A percentile compares a stretch with the other conserved stretches of the same genome.
Conservation (phyloP, 2,888 invertebrate genomes). For the Stenodera caucasica region DNA sequence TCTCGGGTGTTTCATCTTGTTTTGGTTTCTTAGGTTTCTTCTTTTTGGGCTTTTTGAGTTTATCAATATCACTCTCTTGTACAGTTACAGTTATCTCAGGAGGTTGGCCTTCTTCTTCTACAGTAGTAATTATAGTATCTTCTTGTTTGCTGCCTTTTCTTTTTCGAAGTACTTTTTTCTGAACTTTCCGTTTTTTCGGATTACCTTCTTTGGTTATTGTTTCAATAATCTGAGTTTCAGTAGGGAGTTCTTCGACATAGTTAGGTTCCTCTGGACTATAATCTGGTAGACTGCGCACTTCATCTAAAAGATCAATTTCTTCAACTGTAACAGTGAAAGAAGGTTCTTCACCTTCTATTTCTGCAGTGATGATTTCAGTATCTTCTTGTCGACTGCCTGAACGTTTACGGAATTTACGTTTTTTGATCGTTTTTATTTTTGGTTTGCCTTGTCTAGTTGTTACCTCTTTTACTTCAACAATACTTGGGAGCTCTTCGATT, state of each 20-base stretch:
- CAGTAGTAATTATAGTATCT: slow-evolving; percentile 43
- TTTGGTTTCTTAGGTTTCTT: slow-evolving; percentile 39
- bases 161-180: slow-evolving; percentile 37
- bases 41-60: slow-evolving; percentile 35
- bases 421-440: slow-evolving; percentile 41
- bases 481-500: slow-evolving; percentile 42
- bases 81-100: slow-evolving; percentile 35
- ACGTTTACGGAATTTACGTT: slow-evolving; percentile 42
- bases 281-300: slow-evolving; percentile 40
- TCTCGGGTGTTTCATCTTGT: slow-evolving; percentile 33
- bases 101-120: slow-evolving; percentile 37
- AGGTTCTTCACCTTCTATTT: slow-evolving; percentile 45
- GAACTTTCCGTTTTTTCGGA: slow-evolving; percentile 36
- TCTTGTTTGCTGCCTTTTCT: slow-evolving; percentile 44
- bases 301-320: slow-evolving; percentile 45
- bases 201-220: slow-evolving; percentile 28
- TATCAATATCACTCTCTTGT: slow-evolving; percentile 37
- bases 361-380: slow-evolving; percentile 51
- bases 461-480: slow-evolving; percentile 33
- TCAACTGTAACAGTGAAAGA: slow-evolving; percentile 41
- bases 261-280: slow-evolving; percentile 26
- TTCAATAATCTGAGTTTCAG: slow-evolving; percentile 38
- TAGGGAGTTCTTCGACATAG: slow-evolving; percentile 38
- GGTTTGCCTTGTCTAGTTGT: slow-evolving; percentile 29
- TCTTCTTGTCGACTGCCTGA: slow-evolving; percentile 44